Conservation (phyloP, 2,797 vertebrate genomes). For the Eurystomus glaucurus region DNA sequence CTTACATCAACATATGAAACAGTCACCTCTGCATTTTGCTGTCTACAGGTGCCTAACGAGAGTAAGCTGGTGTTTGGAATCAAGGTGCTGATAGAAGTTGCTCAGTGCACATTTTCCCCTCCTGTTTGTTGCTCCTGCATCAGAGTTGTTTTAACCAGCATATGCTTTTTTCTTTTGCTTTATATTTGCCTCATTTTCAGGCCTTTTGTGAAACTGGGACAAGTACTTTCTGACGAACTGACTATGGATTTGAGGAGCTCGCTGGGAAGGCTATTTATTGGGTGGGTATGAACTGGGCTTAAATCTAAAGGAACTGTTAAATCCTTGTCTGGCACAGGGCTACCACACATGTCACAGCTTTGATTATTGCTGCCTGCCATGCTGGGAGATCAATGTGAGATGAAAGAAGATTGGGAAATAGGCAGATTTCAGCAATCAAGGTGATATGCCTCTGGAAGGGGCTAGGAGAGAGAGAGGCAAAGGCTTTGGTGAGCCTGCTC, state of each 20-base stretch:
- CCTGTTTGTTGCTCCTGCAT: not conserved
- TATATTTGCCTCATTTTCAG: slow-evolving; percentile 40
- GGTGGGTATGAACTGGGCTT: slow-evolving; percentile 40
- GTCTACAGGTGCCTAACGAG: not conserved
- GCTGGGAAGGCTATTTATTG: slow-evolving; percentile 55
- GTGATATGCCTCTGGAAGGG: not conserved
- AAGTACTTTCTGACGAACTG: slow-evolving; percentile 27
- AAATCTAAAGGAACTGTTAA: slow-evolving; percentile 54
- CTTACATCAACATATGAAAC: not conserved
- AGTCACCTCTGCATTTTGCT: not conserved
- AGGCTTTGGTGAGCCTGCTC: not conserved
- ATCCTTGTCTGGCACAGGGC: slow-evolving; percentile 55
- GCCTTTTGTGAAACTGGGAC: slow-evolving; percentile 62
- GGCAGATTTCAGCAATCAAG: slow-evolving; percentile 57
- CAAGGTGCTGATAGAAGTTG: not conserved
- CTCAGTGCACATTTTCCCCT: not conserved
- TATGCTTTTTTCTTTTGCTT: slow-evolving; percentile 3
- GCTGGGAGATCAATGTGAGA: slow-evolving; percentile 58
- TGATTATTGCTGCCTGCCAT: slow-evolving; percentile 59
- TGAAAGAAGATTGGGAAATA: slow-evolving; percentile 59
- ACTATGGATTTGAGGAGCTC: slow-evolving; percentile 44
- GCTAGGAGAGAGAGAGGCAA: not conserved
- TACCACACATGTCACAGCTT: slow-evolving; percentile 41
- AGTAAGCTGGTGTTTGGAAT: not conserved
- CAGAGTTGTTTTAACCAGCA: not conserved